A percentile compares a stretch with the other conserved stretches of the same genome.
phyloP scores from a whole-genome alignment of 2,113 vertebrate species.

The Paedocypris sp. region DNA sequence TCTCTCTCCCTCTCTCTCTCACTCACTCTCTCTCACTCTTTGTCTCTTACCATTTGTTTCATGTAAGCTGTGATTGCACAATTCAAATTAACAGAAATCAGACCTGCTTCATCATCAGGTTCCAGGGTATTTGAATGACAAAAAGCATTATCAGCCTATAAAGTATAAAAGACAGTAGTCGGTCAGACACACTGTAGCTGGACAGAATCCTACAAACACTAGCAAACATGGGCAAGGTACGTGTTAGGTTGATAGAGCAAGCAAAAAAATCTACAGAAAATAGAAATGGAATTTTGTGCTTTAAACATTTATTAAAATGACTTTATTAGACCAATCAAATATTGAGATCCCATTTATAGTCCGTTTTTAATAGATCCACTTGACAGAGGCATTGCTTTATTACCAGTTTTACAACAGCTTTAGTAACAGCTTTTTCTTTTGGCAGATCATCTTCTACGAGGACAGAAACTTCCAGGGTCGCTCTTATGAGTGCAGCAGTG shows the following conservation, averaged over 20 bases:
- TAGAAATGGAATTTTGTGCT: too few species aligned
- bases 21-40: neutral
- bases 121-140: constrained; percentile 56
- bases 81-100: constrained; percentile 49
- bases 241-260: constrained; percentile 8
- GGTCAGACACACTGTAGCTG: constrained; percentile 46
- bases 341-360: too few species aligned
- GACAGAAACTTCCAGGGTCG: constrained; percentile 38
- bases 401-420: too few species aligned
- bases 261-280: neutral
- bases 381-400: too few species aligned
- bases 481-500: constrained; percentile 39
- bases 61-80: constrained; percentile 30
- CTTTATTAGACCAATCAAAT: too few species aligned
- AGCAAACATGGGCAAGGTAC: constrained; percentile 57
- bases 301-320: too few species aligned
- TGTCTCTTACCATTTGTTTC: neutral
- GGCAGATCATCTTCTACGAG: constrained; percentile 47
- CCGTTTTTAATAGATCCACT: too few species aligned
- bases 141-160: constrained; percentile 44
- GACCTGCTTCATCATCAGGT: constrained; percentile 59
- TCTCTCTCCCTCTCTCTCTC: neutral
- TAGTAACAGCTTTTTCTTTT: constrained; percentile 11
- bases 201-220: constrained; percentile 51
- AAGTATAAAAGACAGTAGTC: constrained; percentile 54